These are phyloP conservation scores for Sylvia borin DNA, from an alignment of 2,797 vertebrate species.

Conservation along the genomic window DNA sequence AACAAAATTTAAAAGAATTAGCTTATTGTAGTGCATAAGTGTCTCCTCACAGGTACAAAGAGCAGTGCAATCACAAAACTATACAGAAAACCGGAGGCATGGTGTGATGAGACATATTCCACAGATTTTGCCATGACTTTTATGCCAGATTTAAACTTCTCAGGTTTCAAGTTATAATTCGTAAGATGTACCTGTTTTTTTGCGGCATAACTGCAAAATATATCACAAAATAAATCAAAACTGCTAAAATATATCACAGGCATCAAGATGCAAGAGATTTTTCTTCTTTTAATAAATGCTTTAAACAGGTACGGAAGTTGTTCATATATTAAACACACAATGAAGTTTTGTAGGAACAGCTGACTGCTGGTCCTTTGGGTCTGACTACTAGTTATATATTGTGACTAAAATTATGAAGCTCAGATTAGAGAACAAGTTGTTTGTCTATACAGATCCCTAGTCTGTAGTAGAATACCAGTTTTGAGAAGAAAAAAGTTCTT, in stretches of 20 bases:
- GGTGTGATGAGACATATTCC: neutral
- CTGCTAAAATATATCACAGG: neutral
- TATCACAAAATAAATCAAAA: neutral
- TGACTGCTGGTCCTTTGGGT: neutral
- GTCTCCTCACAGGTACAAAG: neutral
- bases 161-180: neutral
- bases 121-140: neutral
- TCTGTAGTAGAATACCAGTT: neutral
- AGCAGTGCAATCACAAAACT: neutral
- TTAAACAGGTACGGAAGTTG: neutral
- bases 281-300: neutral
- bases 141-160: neutral
- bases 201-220: neutral
- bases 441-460: neutral
- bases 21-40: neutral
- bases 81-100: neutral
- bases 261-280: neutral
- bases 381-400: neutral
- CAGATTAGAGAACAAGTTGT: neutral
- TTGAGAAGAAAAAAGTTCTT: neutral
- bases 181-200: neutral
- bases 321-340: neutral
- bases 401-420: neutral
- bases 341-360: neutral
- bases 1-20: neutral